These are phyloP conservation scores for Ciconia stormi DNA, from an alignment of 2,113 vertebrate species.

Conservation along the genomic window DNA sequence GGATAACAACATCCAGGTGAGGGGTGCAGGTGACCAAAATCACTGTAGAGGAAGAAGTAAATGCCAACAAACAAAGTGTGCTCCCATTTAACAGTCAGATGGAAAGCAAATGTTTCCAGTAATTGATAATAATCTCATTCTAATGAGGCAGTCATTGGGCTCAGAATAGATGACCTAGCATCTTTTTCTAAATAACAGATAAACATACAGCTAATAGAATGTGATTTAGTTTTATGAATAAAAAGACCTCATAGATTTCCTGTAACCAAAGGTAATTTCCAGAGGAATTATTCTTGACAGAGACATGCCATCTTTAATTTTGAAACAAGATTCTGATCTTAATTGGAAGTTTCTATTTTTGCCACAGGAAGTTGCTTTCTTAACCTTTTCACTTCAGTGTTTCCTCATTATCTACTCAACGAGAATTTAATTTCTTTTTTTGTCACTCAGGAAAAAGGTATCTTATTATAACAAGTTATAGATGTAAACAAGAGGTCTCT, in stretches of 20 bases:
- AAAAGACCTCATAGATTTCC: conserved; percentile 1
- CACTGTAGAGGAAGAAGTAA: background rate
- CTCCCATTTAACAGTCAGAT: background rate
- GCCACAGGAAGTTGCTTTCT: background rate
- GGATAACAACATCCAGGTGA: background rate
- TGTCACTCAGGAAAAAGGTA: background rate
- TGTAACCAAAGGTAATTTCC: conserved; percentile 18
- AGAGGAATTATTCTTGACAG: background rate
- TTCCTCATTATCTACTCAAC: background rate
- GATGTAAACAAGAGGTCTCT: background rate
- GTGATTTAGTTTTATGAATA: background rate
- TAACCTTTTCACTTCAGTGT: conserved; percentile 4
- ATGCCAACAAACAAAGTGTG: background rate
- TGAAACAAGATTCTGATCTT: conserved; percentile 1
- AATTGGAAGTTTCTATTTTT: conserved; percentile 12
- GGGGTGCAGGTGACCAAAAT: background rate
- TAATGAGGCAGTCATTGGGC: background rate
- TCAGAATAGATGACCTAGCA: background rate
- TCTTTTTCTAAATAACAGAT: conserved; percentile 16
- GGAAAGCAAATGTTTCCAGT: background rate
- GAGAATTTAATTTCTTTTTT: background rate
- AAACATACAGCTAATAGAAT: background rate
- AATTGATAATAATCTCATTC: conserved; percentile 35
- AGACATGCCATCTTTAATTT: background rate
- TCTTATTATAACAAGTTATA: background rate